phyloP scores from a whole-genome alignment of 2,113 vertebrate species.

The Psittacara wagleri region DNA sequence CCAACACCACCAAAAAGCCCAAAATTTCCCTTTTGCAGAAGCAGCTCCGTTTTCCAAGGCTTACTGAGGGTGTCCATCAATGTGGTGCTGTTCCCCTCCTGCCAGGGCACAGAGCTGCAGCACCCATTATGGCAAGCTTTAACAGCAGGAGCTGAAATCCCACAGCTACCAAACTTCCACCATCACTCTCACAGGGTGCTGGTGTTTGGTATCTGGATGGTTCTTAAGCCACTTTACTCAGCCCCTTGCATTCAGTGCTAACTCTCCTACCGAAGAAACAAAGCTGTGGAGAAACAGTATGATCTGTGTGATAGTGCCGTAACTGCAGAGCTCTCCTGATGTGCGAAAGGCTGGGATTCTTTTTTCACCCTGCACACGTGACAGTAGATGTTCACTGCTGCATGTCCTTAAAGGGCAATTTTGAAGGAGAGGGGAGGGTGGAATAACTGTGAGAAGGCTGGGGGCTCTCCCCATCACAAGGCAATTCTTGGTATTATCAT shows the following conservation, averaged over 20 bases:
- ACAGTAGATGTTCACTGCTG: neutral
- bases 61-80: neutral
- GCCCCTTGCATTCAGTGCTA: neutral
- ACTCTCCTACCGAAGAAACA: neutral
- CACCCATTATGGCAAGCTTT: rapidly evolving
- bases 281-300: neutral
- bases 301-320: neutral
- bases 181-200: neutral
- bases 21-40: neutral
- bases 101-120: neutral
- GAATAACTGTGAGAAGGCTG: neutral
- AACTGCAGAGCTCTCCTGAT: neutral
- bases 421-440: neutral
- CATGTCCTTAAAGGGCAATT: constrained; percentile 32
- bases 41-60: neutral
- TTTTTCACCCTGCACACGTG: neutral
- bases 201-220: rapidly evolving
- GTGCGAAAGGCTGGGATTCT: neutral
- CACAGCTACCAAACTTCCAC: neutral
- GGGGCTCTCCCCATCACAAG: neutral
- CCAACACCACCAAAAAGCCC: neutral
- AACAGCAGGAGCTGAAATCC: neutral
- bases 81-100: rapidly evolving
- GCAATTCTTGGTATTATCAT: neutral
- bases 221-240: neutral